Evolutionary conservation across 2,113 vertebrate genomes (phyloP).

Genomic region (Indri indri): DNA sequence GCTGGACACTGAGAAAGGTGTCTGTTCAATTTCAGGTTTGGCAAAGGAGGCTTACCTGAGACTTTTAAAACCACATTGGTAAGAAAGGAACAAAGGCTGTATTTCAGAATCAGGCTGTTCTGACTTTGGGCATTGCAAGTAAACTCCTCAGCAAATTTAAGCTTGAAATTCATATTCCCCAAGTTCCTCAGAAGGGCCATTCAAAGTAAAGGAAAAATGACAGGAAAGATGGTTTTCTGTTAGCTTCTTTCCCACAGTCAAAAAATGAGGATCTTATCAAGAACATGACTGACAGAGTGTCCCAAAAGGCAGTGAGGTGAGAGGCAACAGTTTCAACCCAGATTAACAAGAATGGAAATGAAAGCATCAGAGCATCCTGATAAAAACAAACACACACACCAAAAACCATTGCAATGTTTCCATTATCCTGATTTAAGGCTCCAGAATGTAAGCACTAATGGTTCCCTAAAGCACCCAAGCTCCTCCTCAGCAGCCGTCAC

Average conservation of each 20-base stretch:
- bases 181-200: constrained; percentile 33
- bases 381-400: constrained; percentile 29
- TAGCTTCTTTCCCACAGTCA: neutral
- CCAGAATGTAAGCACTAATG: constrained; percentile 44
- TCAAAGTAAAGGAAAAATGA: constrained; percentile 45
- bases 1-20: neutral
- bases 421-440: constrained; percentile 43
- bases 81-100: constrained; percentile 28
- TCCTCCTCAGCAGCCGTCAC: constrained; percentile 6
- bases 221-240: neutral
- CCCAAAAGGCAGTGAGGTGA: constrained; percentile 39
- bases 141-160: constrained; percentile 42
- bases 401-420: neutral
- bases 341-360: constrained; percentile 36
- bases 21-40: neutral
- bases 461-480: neutral
- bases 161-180: constrained; percentile 53
- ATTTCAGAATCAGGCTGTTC: constrained; percentile 29
- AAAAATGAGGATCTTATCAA: constrained; percentile 39
- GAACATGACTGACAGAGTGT: constrained; percentile 21
- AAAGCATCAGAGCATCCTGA: constrained; percentile 50
- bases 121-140: neutral
- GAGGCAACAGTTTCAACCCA: constrained; percentile 36
- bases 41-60: neutral
- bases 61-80: constrained; percentile 23